phyloP scores from a whole-genome alignment of 2,113 vertebrate species.

The Epinephelus lanceolatus region DNA sequence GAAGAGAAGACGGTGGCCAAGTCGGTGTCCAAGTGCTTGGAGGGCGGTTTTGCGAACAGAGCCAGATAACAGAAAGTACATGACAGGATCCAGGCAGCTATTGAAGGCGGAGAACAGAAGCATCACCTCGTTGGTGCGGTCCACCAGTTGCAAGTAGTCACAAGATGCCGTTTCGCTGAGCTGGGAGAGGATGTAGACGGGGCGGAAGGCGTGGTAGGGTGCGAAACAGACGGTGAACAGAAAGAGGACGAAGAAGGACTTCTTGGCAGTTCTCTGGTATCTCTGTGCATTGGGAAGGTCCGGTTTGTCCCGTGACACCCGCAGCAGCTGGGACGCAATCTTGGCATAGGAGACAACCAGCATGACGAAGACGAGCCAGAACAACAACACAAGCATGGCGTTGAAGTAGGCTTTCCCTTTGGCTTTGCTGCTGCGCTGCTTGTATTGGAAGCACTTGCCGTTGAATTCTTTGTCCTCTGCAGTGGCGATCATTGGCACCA shows the following conservation, averaged over 20 bases:
- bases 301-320: constrained; percentile 84
- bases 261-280: constrained; percentile 87
- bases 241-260: constrained; percentile 92
- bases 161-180: constrained; percentile 66
- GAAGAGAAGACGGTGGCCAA: constrained; percentile 58
- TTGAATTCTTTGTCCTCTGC: constrained; percentile 55
- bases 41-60: constrained; percentile 88
- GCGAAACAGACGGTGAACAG: constrained; percentile 93
- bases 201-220: constrained; percentile 91
- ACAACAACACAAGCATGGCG: constrained; percentile 82
- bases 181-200: constrained; percentile 88
- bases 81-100: constrained; percentile 94
- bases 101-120: constrained; percentile 93
- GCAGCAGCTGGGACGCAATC: constrained; percentile 87
- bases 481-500: constrained; percentile 80
- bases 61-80: constrained; percentile 94
- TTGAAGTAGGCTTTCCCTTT: constrained; percentile 88
- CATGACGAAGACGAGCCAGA: constrained; percentile 90
- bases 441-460: constrained; percentile 88
- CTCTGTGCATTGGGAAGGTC: constrained; percentile 89
- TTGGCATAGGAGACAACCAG: constrained; percentile 89
- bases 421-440: constrained; percentile 68
- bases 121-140: constrained; percentile 90
- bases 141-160: constrained; percentile 72
- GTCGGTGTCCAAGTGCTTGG: constrained; percentile 76